phyloP scores from a whole-genome alignment of 2,888 invertebrate genomes.

The Folsomia candida region DNA sequence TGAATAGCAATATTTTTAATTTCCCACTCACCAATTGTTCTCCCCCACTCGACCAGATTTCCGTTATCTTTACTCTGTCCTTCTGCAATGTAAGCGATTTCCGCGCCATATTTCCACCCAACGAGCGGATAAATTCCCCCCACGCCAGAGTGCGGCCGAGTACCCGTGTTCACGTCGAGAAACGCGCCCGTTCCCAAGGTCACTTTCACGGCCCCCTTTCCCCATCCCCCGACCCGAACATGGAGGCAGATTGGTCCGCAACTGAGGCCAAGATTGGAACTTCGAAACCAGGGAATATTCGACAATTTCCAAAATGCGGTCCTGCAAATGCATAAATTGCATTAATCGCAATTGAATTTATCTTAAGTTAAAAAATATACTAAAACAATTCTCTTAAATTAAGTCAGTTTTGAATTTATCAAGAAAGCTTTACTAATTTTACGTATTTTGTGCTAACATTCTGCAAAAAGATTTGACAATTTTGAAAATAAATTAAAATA shows the following conservation, averaged over 20 bases:
- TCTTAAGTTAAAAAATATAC: too few relatives aligned
- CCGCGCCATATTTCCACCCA: conserved; percentile 71
- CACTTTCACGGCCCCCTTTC: conserved; percentile 78
- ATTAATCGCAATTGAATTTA: too few relatives aligned
- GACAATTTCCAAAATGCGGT: conserved; percentile 66
- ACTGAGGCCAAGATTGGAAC: conserved; percentile 47
- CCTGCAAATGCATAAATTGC: too few relatives aligned
- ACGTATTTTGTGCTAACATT: too few relatives aligned
- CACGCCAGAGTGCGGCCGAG: conserved; percentile 69
- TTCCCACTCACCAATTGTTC: too few relatives aligned
- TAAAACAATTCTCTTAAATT: too few relatives aligned
- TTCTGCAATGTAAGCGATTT: conserved; percentile 74
- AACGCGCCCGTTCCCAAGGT: conserved; percentile 92
- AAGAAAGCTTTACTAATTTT: too few relatives aligned
- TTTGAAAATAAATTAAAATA: too few relatives aligned
- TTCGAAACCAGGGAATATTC: conserved; percentile 42
- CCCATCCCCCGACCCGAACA: conserved; percentile 84
- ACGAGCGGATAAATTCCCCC: conserved; percentile 83
- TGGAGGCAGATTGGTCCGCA: conserved; percentile 83
- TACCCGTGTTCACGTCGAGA: conserved; percentile 77
- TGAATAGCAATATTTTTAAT: too few relatives aligned
- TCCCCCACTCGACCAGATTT: conserved; percentile 80
- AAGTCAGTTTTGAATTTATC: too few relatives aligned
- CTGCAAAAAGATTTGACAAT: too few relatives aligned
- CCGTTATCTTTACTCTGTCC: conserved; percentile 87